These are phyloP conservation scores for Drosophila mulleri DNA, from an alignment of 2,888 invertebrate species.

Conservation along the genomic window DNA sequence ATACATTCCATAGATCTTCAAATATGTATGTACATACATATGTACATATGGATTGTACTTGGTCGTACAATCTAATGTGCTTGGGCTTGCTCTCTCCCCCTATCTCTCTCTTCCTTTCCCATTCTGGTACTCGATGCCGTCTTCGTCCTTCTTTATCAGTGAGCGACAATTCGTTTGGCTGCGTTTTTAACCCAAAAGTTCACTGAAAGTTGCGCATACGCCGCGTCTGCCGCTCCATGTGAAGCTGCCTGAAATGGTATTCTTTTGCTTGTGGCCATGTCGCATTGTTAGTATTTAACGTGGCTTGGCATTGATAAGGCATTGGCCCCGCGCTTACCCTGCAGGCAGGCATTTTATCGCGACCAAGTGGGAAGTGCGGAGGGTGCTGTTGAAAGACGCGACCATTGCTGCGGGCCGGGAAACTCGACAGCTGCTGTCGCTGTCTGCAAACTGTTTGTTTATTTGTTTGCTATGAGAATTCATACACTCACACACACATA, in stretches of 20 bases:
- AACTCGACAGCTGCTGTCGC: constrained; percentile 72
- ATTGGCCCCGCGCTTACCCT: constrained; percentile 53
- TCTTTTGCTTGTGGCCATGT: constrained; percentile 51
- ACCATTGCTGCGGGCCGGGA: constrained; percentile 68
- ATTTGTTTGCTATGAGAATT: constrained; percentile 69
- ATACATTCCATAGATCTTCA: constrained; percentile 16
- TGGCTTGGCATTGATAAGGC: constrained; percentile 74
- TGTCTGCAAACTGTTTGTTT: constrained; percentile 60
- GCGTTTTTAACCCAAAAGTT: constrained; percentile 47
- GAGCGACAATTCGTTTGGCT: constrained; percentile 35
- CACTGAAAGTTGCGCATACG: constrained; percentile 66
- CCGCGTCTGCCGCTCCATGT: constrained; percentile 37
- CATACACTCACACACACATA: constrained; percentile 37
- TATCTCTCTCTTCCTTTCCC: neutral
- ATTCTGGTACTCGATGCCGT: neutral
- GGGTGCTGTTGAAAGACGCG: constrained; percentile 56
- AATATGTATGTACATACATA: neutral
- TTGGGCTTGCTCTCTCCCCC: neutral
- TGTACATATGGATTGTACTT: constrained; percentile 12
- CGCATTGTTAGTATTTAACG: constrained; percentile 46
- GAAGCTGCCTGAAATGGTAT: constrained; percentile 72
- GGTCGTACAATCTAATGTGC: constrained; percentile 32
- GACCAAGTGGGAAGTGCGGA: neutral
- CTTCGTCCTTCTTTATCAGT: constrained; percentile 55
- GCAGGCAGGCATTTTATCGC: constrained; percentile 67